Evolutionary conservation across 2,113 vertebrate species (phyloP).

Genomic region (Uropsilus gracilis): DNA sequence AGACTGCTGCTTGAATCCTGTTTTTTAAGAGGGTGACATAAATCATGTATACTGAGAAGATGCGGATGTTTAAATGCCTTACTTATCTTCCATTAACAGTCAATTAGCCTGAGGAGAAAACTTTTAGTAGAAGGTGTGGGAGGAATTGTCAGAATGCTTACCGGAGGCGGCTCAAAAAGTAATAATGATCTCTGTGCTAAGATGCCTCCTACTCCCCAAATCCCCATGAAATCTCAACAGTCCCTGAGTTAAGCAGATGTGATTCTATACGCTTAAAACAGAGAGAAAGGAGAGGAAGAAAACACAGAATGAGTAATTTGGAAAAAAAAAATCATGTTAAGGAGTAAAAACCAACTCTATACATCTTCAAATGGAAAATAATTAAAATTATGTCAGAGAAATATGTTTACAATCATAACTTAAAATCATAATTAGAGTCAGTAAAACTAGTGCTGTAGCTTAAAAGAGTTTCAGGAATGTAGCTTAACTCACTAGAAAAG

Average conservation of each 20-base stretch:
- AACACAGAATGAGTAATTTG: background rate
- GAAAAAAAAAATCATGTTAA: background rate
- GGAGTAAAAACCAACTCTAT: background rate
- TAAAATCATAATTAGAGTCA: background rate
- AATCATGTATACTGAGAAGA: slow-evolving; percentile 50
- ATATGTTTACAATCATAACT: background rate
- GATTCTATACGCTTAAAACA: slow-evolving; percentile 35
- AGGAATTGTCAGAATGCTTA: slow-evolving; percentile 55
- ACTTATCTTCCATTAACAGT: slow-evolving; percentile 64
- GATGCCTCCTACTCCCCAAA: slow-evolving; percentile 52
- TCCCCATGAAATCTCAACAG: slow-evolving; percentile 45
- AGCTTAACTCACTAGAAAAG: background rate
- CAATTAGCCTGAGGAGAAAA: slow-evolving; percentile 67
- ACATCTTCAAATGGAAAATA: background rate
- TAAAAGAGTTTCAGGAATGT: background rate
- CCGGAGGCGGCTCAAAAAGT: slow-evolving; percentile 42
- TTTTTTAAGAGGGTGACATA: slow-evolving; percentile 30
- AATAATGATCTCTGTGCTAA: background rate
- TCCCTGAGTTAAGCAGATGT: slow-evolving; percentile 18
- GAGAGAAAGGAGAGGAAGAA: background rate
- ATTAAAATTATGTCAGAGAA: background rate
- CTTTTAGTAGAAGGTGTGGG: slow-evolving; percentile 39
- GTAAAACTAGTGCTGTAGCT: background rate
- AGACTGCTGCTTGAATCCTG: slow-evolving; percentile 27
- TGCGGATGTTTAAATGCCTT: slow-evolving; percentile 38